A percentile compares a stretch with the other conserved stretches of the same genome.
phyloP scores from a whole-genome alignment of 2,888 invertebrate species.

The Tanytarsus gracilentus region DNA sequence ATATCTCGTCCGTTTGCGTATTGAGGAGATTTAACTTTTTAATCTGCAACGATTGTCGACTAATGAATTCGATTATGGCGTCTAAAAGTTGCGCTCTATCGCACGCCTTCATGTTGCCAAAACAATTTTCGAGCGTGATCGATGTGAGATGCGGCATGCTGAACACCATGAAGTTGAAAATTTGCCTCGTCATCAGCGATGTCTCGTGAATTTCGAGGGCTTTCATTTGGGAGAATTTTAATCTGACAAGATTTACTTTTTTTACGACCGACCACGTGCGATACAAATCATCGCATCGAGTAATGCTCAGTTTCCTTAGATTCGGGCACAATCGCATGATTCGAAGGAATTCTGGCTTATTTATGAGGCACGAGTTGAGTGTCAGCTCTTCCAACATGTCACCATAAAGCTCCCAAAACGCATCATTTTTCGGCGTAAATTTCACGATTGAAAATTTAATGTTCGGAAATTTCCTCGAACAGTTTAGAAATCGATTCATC shows the following conservation, averaged over 20 bases:
- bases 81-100: constrained; percentile 2
- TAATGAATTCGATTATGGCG: background rate
- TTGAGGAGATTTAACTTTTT: constrained; percentile 14
- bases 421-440: constrained; percentile 18
- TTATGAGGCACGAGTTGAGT: constrained; percentile 3
- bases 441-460: constrained; percentile 26
- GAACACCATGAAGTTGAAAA: constrained; percentile 11
- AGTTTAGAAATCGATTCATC: constrained; percentile 11
- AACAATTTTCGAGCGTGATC: constrained; percentile 14
- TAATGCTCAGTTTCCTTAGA: background rate
- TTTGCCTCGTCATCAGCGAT: background rate
- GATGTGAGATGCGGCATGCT: constrained; percentile 11
- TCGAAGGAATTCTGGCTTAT: background rate
- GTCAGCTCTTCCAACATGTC: background rate
- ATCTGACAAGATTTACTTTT: background rate
- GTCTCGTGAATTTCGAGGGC: constrained; percentile 5
- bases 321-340: background rate
- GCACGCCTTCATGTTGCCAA: background rate
- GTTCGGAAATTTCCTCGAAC: constrained; percentile 8
- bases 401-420: constrained; percentile 8
- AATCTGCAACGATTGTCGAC: background rate
- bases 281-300: constrained; percentile 18
- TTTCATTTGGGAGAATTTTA: background rate
- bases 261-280: constrained; percentile 13
- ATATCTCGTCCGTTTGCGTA: constrained; percentile 5